Evolutionary conservation across 1,140 invertebrate species (phyloP).

Genomic region (Neodiprion fabricii): DNA sequence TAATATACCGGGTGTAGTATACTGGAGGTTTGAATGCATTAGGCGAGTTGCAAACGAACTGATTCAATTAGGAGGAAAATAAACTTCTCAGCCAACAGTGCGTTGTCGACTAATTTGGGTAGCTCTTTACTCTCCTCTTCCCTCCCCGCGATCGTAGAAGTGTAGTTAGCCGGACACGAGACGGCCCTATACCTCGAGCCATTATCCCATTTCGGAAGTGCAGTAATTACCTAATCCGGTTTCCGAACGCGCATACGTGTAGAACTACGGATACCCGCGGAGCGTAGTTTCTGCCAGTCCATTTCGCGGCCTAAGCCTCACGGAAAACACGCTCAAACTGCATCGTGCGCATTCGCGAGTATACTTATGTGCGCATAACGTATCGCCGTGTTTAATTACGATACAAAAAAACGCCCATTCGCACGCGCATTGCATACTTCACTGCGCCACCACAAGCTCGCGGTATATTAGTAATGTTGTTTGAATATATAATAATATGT

Average conservation of each 20-base stretch:
- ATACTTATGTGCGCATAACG: too few species aligned
- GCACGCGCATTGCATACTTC: too few species aligned
- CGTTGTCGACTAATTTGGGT: neutral
- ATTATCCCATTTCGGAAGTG: slow-evolving; percentile 47
- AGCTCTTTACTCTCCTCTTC: slow-evolving; percentile 18
- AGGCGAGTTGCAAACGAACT: slow-evolving; percentile 1
- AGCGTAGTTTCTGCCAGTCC: neutral
- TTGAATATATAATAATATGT: too few species aligned
- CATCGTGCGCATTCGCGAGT: neutral
- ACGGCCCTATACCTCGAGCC: slow-evolving; percentile 48
- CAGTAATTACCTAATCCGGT: slow-evolving; percentile 51
- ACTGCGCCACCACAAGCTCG: too few species aligned
- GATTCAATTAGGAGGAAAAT: slow-evolving; percentile 1
- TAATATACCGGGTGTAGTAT: neutral
- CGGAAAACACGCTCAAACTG: neutral
- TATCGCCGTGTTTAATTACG: too few species aligned
- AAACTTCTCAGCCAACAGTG: neutral
- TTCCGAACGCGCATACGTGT: slow-evolving; percentile 29
- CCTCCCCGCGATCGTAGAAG: slow-evolving; percentile 32
- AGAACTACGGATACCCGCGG: too few species aligned
- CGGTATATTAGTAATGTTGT: too few species aligned
- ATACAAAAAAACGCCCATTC: too few species aligned
- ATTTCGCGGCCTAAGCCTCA: neutral
- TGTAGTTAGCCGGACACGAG: slow-evolving; percentile 54
- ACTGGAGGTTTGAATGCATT: neutral